Percentiles rank a stretch among this genome's conserved stretches.
Evolutionary conservation across 2,797 vertebrate genomes (phyloP).

Genomic region (Myotis vivesi): DNA sequence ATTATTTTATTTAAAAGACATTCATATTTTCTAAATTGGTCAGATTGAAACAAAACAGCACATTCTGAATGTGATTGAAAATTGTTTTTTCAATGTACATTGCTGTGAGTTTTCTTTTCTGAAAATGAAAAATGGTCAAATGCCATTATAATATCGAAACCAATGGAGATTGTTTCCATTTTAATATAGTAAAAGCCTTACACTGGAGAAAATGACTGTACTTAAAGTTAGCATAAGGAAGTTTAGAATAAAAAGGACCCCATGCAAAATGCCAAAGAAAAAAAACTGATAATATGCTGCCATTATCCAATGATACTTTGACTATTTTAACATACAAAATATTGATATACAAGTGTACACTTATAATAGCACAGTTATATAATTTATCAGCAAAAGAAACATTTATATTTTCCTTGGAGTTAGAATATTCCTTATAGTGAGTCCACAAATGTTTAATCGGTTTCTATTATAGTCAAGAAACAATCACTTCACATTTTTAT

Average conservation of each 20-base stretch:
- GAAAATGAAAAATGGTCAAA: conserved; percentile 1
- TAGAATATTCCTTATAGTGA: background rate
- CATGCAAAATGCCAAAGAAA: background rate
- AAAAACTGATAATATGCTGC: background rate
- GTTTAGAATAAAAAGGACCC: background rate
- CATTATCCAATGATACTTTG: background rate
- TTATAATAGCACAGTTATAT: background rate
- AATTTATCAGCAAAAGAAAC: background rate
- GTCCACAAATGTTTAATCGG: background rate
- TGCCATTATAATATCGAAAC: background rate
- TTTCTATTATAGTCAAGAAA: background rate
- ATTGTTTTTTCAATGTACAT: background rate
- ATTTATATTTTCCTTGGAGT: background rate
- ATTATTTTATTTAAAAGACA: background rate
- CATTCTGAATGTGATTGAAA: background rate
- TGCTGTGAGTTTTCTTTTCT: background rate
- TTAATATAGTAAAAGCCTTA: background rate
- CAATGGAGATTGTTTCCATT: background rate
- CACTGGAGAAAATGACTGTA: background rate
- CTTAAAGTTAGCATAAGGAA: background rate
- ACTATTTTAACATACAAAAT: background rate
- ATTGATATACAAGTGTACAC: background rate
- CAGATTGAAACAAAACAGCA: background rate
- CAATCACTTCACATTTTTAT: background rate
- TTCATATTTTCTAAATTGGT: background rate